Evolutionary conservation across 2,888 invertebrate genomes (phyloP), one percentile per base, ranked within the genome.

Genomic region (Uropetala carovei): DNA sequence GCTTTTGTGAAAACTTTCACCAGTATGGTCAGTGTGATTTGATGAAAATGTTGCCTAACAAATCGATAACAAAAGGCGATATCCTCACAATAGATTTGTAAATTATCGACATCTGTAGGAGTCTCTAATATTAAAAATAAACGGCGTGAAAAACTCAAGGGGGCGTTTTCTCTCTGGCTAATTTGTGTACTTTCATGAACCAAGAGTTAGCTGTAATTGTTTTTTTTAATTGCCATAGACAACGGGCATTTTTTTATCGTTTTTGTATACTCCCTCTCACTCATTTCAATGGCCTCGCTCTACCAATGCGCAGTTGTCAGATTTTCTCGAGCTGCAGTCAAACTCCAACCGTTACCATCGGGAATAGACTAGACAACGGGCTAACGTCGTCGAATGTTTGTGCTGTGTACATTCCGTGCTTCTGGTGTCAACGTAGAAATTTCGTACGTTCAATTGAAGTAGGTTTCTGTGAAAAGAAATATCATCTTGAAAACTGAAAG

Each of bases 371-470:
- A 89, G 89, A 64, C 89, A 89, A 89, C 89, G 89, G 89, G 89
- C 64, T 89, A 89, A 89, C 89, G 89, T 89, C 89, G 89, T 89
- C 89, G 89, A 64, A 89, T 89, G 89, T 89, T 89, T 89, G 64
- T 89, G 89, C 89, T 89, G 89, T 89, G 89, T 30, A 89, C 89
- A 60, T 89, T 64, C 89, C 89, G 89, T 89, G 89, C 43, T 89
- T 64, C 89, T 89, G 89, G 60, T 89, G 89, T 89, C 64, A 89
- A 64, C 89, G 89, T 89, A 60, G 89, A 64, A 89, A 89, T 89
- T 89, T 89, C 30, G 64, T 89, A n/a, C 89, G 43, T 59, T 64
- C 89, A 64, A 89, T 64, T 27, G 89, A n/a, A 43, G 18, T 43
- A 18, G 60, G 30, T 27, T 64, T n/a, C 27, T 86, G 27, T 22